Conservation (phyloP, 1,140 invertebrate genomes). For the Eubasilissa regina region DNA sequence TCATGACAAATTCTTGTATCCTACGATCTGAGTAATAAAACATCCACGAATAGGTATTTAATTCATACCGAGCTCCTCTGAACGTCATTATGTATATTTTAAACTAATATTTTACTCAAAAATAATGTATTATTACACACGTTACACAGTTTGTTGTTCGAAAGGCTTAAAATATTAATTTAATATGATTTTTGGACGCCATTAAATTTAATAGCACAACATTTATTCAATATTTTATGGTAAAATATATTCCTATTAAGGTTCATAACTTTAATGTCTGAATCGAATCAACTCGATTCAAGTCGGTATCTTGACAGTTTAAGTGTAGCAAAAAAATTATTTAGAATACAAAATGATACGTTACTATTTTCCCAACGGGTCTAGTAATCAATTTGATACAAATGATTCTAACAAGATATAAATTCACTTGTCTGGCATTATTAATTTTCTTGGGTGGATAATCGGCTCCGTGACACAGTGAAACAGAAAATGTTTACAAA, state of each 20-base stretch:
- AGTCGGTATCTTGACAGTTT: constrained; percentile 15
- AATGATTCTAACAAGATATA: constrained; percentile 41
- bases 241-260: constrained; percentile 40
- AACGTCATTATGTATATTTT: constrained; percentile 12
- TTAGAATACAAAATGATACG: constrained; percentile 34
- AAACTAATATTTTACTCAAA: constrained; percentile 19
- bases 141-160: neutral
- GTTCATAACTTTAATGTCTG: constrained; percentile 24
- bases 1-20: too few relatives aligned
- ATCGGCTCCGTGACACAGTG: neutral
- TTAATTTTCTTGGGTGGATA: constrained; percentile 18
- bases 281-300: constrained; percentile 23
- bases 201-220: constrained; percentile 2
- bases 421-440: constrained; percentile 32
- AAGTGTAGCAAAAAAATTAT: constrained; percentile 11
- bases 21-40: too few relatives aligned
- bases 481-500: neutral
- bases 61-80: too few relatives aligned
- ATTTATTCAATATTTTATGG: constrained; percentile 38
- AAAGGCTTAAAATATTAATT: constrained; percentile 21
- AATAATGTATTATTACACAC: neutral
- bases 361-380: constrained; percentile 37
- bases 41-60: too few relatives aligned
- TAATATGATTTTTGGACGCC: neutral
- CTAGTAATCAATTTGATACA: constrained; percentile 37